phyloP scores from a whole-genome alignment of 2,888 invertebrate genomes.

The Ramazzottius varieornatus region DNA sequence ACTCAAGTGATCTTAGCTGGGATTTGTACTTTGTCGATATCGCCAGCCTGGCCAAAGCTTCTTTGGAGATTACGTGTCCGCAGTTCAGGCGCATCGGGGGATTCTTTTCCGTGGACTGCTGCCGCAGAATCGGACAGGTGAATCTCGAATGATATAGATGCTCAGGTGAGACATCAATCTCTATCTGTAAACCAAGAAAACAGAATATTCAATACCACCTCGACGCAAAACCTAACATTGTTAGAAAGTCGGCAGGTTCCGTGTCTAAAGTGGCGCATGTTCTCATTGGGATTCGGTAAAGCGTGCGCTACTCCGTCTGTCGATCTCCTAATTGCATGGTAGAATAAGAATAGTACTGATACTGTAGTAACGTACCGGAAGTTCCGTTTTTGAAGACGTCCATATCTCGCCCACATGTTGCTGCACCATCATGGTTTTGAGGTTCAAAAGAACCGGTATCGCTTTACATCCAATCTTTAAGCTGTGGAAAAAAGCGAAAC shows the following conservation, averaged over 20 bases:
- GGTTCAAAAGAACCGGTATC: constrained; percentile 71
- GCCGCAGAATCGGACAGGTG: constrained; percentile 88
- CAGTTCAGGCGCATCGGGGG: constrained; percentile 89
- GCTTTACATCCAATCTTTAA: constrained; percentile 76
- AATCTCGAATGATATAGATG: constrained; percentile 89
- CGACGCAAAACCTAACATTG: too few relatives aligned
- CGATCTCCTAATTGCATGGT: too few relatives aligned
- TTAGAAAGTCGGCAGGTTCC: too few relatives aligned
- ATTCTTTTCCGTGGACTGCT: constrained; percentile 79
- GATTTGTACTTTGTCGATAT: constrained; percentile 59
- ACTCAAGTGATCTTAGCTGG: too few relatives aligned
- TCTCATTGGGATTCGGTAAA: too few relatives aligned
- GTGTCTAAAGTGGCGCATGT: too few relatives aligned
- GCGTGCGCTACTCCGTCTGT: too few relatives aligned
- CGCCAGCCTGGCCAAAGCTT: constrained; percentile 79
- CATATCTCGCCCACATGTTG: constrained; percentile 72
- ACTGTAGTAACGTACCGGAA: constrained; percentile 70
- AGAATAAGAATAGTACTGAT: too few relatives aligned
- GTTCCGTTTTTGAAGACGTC: constrained; percentile 57
- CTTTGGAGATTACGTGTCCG: constrained; percentile 89
- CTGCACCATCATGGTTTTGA: constrained; percentile 67
- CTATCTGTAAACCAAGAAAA: constrained; percentile 37
- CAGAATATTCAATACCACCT: too few relatives aligned
- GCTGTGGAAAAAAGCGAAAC: constrained; percentile 23
- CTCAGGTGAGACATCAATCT: constrained; percentile 68